phyloP scores from a whole-genome alignment of 2,113 vertebrate genomes.

The Trinectes maculatus region DNA sequence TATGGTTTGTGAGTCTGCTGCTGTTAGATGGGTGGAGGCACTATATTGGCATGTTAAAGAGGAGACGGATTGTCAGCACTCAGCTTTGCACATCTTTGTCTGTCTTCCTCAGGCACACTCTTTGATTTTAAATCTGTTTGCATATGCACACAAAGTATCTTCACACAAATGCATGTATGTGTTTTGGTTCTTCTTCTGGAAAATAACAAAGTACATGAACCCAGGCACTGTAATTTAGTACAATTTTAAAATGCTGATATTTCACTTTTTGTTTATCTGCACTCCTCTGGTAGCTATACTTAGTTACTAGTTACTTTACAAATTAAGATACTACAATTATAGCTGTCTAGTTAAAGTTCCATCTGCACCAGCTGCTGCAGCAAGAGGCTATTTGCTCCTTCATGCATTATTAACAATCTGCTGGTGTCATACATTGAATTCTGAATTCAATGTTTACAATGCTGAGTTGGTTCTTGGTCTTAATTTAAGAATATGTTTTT shows the following conservation, averaged over 20 bases:
- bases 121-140: slow-evolving; percentile 8
- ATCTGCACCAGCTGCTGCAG: neutral
- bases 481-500: too few species aligned
- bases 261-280: neutral
- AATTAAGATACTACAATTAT: neutral
- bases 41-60: slow-evolving; percentile 49
- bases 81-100: slow-evolving; percentile 36
- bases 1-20: slow-evolving; percentile 71
- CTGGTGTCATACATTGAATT: too few species aligned
- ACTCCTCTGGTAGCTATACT: neutral
- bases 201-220: neutral
- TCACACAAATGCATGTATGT: neutral
- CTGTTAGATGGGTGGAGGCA: slow-evolving; percentile 58
- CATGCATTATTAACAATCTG: neutral
- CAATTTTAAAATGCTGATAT: neutral
- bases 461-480: too few species aligned
- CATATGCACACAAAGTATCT: slow-evolving; percentile 2
- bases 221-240: neutral
- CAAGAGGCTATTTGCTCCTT: neutral
- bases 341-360: too few species aligned
- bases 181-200: neutral
- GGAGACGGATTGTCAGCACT: slow-evolving; percentile 49
- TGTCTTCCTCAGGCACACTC: neutral
- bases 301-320: neutral
- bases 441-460: too few species aligned